Conservation (phyloP, 1,140 invertebrate species). For the Diprion similis region DNA sequence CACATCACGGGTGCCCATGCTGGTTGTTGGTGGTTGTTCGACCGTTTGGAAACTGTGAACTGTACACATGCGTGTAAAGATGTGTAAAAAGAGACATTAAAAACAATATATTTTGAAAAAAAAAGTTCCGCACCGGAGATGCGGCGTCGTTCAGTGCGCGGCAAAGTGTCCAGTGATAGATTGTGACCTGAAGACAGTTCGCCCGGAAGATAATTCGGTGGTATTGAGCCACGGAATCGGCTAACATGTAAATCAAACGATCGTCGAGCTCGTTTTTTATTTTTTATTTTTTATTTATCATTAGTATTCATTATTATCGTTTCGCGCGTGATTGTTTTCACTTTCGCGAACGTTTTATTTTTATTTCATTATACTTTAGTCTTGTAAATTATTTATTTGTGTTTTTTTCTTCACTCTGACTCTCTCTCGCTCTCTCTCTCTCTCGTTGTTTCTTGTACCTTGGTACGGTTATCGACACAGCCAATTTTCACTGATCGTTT, state of each 20-base stretch:
- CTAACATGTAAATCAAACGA: slow-evolving; percentile 26
- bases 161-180: slow-evolving; percentile 14
- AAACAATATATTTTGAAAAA: background rate
- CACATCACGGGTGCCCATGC: no score
- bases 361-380: background rate
- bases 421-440: background rate
- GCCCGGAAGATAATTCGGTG: background rate
- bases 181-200: slow-evolving; percentile 15
- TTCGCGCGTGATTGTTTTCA: background rate
- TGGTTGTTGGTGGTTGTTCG: no score
- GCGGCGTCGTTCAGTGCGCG: slow-evolving; percentile 5
- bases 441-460: slow-evolving; percentile 1
- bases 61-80: background rate
- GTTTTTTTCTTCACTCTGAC: no score
- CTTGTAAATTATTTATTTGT: background rate
- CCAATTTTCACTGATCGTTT: background rate
- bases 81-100: background rate
- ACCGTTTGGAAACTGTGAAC: no score
- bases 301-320: background rate
- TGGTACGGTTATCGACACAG: slow-evolving; percentile 20
- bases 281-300: slow-evolving; percentile 7
- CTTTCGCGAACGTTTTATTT: no score
- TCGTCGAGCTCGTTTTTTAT: slow-evolving; percentile 16
- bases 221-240: background rate
- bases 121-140: background rate